Evolutionary conservation across 2,113 vertebrate genomes (phyloP), one percentile per base, ranked within the genome.

Genomic region (Petrocephalus microphthalmus): DNA sequence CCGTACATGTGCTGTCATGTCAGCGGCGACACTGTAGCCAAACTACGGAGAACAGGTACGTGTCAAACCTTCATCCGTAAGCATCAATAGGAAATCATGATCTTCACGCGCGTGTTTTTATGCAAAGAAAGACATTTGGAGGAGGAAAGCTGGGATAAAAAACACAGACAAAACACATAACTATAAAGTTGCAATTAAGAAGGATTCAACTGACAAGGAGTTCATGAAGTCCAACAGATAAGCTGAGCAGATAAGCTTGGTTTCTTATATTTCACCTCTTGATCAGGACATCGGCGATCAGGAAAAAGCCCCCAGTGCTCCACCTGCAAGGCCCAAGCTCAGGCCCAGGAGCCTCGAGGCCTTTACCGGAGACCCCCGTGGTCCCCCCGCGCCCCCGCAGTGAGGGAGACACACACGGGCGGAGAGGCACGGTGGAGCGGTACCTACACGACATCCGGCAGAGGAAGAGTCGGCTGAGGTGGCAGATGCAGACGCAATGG

Each of bases 371-470:
- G 7, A 47, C 81, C 10, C 37, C 20, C 20, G 2, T 5, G 45
- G 20, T 29, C 45, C 20, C 33, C 42, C 29, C 5, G 2, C 37
- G 15, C 19, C 78, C 78, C 42, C 7, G 37, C 5, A 7, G 20
- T 0, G 1, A 49, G 19, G 20, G 81, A 85, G 88, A 49, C 51
- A 85, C 7, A 22, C 33, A 86, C 54, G 82, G 6, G 13, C 10
- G 42, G 33, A 45, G 22, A 64, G 71, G 25, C 60, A 29, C 45
- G 88, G 85, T 52, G 78, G 19, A 53, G 84, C 3, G 37, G 88
- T 96, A 97, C 98, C 96, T 99, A 99, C 98, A 98, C 89, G 95
- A 97, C 96, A 98, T 97, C 92, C 95, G 96, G 97, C 97, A 98
- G 92, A 99, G 94, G 93, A 98, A 45, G 94, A 97, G 91, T 89